These are phyloP conservation scores for Mesodorylaimus sp. DNA, from an alignment of 2,888 invertebrate genomes.

Conservation along the genomic window DNA sequence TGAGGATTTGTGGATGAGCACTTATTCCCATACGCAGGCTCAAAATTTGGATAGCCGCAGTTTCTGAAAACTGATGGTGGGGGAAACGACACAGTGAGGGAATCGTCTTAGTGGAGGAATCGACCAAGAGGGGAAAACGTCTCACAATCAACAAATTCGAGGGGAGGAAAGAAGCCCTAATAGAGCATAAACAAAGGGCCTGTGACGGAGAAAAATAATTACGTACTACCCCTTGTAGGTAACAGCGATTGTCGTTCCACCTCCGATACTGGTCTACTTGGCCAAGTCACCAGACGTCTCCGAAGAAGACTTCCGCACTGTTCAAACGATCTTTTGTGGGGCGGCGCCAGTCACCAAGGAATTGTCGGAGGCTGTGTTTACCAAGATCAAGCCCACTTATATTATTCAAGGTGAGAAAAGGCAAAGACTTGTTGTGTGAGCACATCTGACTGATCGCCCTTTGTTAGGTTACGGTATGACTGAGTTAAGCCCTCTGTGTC, in stretches of 20 bases:
- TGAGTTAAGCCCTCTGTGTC: constrained; percentile 46
- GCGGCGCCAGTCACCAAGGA: not conserved
- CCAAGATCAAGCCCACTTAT: not conserved
- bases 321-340: not conserved
- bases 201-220: not conserved
- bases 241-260: not conserved
- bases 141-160: too few relatives aligned
- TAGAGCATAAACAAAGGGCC: not conserved
- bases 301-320: not conserved
- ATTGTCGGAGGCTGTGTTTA: not conserved
- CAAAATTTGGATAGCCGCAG: too few relatives aligned
- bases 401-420: not conserved
- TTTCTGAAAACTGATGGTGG: too few relatives aligned
- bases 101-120: too few relatives aligned
- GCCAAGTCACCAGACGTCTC: not conserved
- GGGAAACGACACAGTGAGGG: too few relatives aligned
- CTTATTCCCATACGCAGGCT: too few relatives aligned
- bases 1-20: too few relatives aligned
- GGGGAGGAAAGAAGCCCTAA: too few relatives aligned
- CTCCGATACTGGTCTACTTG: not conserved
- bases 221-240: not conserved
- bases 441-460: not conserved
- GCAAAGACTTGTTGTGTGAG: not conserved
- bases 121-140: too few relatives aligned
- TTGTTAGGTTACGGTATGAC: constrained; percentile 51